Evolutionary conservation across 2,888 invertebrate genomes (phyloP).

Genomic region (Spisula subtruncata): DNA sequence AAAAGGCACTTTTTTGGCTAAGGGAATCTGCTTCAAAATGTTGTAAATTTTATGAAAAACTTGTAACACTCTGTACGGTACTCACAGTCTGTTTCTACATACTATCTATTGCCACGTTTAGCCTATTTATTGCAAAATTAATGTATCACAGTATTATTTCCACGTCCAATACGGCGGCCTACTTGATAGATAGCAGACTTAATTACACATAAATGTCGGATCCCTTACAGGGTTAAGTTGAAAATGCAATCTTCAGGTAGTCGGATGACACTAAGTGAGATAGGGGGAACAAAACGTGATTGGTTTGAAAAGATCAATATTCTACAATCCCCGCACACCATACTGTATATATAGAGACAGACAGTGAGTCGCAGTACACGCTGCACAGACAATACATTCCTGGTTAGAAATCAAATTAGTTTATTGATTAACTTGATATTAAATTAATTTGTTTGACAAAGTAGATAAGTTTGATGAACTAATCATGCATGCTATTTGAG

Average conservation of each 20-base stretch:
- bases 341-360: neutral
- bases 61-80: too few relatives aligned
- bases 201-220: neutral
- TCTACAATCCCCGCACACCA: neutral
- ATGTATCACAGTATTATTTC: too few relatives aligned
- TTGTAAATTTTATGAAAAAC: too few relatives aligned
- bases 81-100: too few relatives aligned
- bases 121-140: too few relatives aligned
- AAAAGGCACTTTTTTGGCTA: too few relatives aligned
- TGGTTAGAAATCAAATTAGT: constrained; percentile 56
- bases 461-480: constrained; percentile 43
- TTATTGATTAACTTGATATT: constrained; percentile 53
- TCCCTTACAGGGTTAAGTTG: constrained; percentile 37
- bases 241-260: constrained; percentile 17
- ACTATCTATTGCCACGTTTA: too few relatives aligned
- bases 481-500: constrained; percentile 12
- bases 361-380: neutral
- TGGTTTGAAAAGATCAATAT: constrained; percentile 10
- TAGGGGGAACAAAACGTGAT: neutral
- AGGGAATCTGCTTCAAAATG: too few relatives aligned
- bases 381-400: constrained; percentile 43
- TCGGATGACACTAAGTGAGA: neutral
- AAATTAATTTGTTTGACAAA: constrained; percentile 49
- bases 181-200: neutral
- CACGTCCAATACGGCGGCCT: neutral